Percentiles rank a stretch among this genome's conserved stretches.
phyloP scores from a whole-genome alignment of 2,888 invertebrate genomes.

The Timandra comae region DNA sequence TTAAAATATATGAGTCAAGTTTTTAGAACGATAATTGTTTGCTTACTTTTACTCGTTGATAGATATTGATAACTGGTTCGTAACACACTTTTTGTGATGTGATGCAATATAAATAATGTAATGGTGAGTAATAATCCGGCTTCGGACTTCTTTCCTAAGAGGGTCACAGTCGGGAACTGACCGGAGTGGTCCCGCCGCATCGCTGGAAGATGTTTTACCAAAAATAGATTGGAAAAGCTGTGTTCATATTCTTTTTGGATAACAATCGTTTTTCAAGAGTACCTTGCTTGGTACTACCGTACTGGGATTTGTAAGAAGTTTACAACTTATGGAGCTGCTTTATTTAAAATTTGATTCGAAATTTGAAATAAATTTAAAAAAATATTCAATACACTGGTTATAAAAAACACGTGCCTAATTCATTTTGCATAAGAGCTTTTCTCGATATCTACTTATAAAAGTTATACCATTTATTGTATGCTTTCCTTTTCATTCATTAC shows the following conservation, averaged over 20 bases:
- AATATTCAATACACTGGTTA: too few species aligned
- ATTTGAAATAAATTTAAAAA: too few species aligned
- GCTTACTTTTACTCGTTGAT: constrained; percentile 11
- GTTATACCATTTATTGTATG: too few species aligned
- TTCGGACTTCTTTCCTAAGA: constrained; percentile 39
- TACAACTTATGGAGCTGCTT: too few species aligned
- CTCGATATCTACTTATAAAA: too few species aligned
- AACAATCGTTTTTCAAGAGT: neutral
- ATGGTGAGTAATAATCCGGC: constrained; percentile 25
- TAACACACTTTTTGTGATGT: constrained; percentile 9
- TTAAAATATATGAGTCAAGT: neutral
- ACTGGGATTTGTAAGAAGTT: too few species aligned
- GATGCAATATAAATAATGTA: constrained; percentile 30
- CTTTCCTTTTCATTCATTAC: too few species aligned
- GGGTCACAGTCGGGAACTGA: constrained; percentile 30
- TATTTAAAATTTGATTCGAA: too few species aligned
- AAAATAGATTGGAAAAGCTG: constrained; percentile 14
- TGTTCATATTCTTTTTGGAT: too few species aligned
- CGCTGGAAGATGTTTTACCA: constrained; percentile 40
- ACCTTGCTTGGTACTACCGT: too few species aligned
- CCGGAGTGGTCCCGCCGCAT: constrained; percentile 28
- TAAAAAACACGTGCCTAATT: too few species aligned
- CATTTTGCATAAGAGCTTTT: too few species aligned
- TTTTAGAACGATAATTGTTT: constrained; percentile 8
- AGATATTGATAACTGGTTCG: constrained; percentile 11